Evolutionary conservation across 2,888 invertebrate species (phyloP).

Genomic region (Panopea generosa): DNA sequence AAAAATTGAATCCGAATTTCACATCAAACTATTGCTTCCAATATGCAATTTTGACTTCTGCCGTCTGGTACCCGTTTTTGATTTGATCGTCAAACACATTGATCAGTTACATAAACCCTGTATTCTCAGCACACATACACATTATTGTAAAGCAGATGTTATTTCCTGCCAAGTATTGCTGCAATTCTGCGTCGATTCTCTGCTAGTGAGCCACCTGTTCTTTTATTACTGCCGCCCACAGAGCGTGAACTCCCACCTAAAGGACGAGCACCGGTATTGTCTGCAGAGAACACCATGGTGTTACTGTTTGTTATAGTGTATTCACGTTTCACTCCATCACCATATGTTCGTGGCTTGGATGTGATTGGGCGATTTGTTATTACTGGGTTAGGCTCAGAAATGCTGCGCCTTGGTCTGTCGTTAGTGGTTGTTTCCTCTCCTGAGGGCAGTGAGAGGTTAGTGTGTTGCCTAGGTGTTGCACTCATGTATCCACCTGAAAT

Average conservation of each 20-base stretch:
- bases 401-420: constrained; percentile 24
- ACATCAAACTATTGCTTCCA: no score
- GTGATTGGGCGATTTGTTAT: constrained; percentile 40
- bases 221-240: constrained; percentile 29
- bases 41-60: no score
- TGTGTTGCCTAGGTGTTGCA: constrained; percentile 36
- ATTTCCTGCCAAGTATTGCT: constrained; percentile 71
- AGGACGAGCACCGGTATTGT: constrained; percentile 7
- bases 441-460: constrained; percentile 36
- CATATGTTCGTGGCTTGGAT: constrained; percentile 36
- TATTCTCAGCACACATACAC: no score
- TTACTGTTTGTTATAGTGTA: constrained; percentile 58
- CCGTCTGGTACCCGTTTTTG: no score
- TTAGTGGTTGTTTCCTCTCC: constrained; percentile 26
- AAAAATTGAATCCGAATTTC: no score
- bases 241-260: constrained; percentile 9
- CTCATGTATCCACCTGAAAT: constrained; percentile 62
- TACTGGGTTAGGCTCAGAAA: constrained; percentile 48
- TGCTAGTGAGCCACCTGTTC: constrained; percentile 52
- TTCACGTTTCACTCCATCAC: constrained; percentile 46
- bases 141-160: no score
- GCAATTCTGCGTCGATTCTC: constrained; percentile 76
- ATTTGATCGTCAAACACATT: no score
- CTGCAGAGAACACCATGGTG: constrained; percentile 59
- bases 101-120: no score